These are phyloP conservation scores for Onychorhynchus coronatus DNA, from an alignment of 2,113 vertebrate genomes.

Conservation along the genomic window DNA sequence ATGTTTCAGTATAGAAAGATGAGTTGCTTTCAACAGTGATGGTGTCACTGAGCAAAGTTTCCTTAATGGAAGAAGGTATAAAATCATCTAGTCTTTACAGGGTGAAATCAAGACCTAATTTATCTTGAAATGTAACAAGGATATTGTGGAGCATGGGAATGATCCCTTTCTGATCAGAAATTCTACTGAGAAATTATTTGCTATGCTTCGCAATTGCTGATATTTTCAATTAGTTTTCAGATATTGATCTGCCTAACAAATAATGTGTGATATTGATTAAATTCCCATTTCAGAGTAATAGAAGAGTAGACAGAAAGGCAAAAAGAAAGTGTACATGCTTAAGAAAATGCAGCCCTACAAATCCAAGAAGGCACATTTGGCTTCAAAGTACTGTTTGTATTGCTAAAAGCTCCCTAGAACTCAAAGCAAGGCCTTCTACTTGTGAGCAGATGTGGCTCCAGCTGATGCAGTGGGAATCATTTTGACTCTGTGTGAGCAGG, in stretches of 20 bases:
- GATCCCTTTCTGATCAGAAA: neutral
- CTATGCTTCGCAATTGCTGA: neutral
- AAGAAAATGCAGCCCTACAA: neutral
- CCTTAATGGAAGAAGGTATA: neutral
- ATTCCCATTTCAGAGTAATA: neutral
- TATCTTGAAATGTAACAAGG: neutral
- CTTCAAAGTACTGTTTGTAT: neutral
- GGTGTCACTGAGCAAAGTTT: neutral
- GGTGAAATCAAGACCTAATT: neutral
- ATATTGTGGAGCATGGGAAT: neutral
- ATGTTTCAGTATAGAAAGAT: neutral
- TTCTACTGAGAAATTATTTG: neutral
- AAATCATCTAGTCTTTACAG: neutral
- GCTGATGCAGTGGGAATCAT: neutral
- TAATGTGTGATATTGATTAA: neutral
- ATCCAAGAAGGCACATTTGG: neutral
- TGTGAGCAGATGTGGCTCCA: neutral
- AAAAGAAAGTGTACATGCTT: fast-evolving
- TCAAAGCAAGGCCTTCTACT: neutral
- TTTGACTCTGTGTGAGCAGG: fast-evolving
- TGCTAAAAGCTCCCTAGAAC: neutral
- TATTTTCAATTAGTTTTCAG: neutral
- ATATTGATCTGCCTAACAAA: neutral
- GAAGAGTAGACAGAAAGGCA: neutral
- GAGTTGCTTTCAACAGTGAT: neutral